A percentile compares a stretch with the other conserved stretches of the same genome.
These are phyloP conservation scores for Platypus cylindrus DNA, from an alignment of 2,888 invertebrate species.

Conservation along the genomic window DNA sequence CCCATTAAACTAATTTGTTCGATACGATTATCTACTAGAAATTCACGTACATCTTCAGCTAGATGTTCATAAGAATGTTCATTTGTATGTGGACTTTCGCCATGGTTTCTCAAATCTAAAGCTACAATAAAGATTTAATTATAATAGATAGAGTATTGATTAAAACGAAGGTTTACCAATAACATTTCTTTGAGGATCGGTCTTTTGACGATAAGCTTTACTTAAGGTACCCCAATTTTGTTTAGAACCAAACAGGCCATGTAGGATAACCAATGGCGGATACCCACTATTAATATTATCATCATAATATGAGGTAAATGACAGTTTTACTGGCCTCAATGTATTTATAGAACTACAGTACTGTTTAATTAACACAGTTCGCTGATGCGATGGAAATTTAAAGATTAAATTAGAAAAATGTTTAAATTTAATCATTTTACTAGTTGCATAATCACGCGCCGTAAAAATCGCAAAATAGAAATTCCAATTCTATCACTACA, in stretches of 20 bases:
- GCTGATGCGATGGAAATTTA: no score
- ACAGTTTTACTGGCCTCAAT: constrained; percentile 44
- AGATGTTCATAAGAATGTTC: constrained; percentile 63
- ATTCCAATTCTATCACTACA: no score
- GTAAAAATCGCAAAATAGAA: no score
- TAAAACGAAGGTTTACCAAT: no score
- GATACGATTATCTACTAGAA: constrained; percentile 51
- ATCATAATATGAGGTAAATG: constrained; percentile 53
- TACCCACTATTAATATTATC: constrained; percentile 24
- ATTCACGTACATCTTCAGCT: constrained; percentile 56
- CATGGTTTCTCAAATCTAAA: constrained; percentile 90
- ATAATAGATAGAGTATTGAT: no score
- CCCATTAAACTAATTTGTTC: constrained; percentile 61
- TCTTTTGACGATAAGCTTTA: constrained; percentile 43
- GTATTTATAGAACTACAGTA: no score
- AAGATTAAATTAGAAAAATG: no score
- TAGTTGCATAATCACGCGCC: no score
- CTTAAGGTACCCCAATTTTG: constrained; percentile 76
- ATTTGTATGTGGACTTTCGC: constrained; percentile 72
- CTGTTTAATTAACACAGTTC: no score
- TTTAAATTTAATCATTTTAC: no score
- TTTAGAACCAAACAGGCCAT: constrained; percentile 80
- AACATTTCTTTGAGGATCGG: constrained; percentile 56
- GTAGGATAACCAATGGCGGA: constrained; percentile 69
- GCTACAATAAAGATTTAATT: constrained; percentile 35